These are phyloP conservation scores for Prionace glauca DNA, from an alignment of 2,797 vertebrate genomes.

Conservation along the genomic window DNA sequence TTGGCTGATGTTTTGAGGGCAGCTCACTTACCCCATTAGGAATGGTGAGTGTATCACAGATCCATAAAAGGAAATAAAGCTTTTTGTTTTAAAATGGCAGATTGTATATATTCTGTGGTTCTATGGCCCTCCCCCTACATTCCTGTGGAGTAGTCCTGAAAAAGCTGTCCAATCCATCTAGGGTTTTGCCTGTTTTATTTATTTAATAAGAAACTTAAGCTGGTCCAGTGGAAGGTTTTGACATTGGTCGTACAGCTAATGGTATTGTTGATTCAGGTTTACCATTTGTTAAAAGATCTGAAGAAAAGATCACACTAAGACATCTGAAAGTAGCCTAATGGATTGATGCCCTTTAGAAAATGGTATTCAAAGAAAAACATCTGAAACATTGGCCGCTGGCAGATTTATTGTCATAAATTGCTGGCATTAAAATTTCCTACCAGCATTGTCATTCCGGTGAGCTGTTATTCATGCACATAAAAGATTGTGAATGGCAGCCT, in stretches of 20 bases:
- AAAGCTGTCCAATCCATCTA: neutral
- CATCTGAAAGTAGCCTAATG: constrained; percentile 3
- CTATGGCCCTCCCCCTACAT: neutral
- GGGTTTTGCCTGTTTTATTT: neutral
- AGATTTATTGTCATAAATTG: constrained; percentile 13
- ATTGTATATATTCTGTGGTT: neutral
- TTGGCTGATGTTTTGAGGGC: neutral
- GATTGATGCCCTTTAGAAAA: neutral
- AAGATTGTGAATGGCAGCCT: constrained; percentile 22
- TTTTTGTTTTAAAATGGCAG: neutral
- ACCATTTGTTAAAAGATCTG: neutral
- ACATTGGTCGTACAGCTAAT: neutral
- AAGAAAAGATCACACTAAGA: neutral
- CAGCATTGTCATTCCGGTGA: neutral
- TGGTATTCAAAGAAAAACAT: neutral
- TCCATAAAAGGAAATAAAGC: neutral
- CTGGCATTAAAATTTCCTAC: neutral
- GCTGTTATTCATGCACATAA: neutral
- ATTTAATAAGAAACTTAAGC: neutral
- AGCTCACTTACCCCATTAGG: neutral
- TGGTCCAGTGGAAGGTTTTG: neutral
- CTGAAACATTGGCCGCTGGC: neutral
- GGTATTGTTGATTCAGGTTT: neutral
- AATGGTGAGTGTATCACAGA: neutral
- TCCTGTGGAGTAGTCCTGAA: neutral